Evolutionary conservation across 2,888 invertebrate species (phyloP).

Genomic region (Pseudococcus viburni): DNA sequence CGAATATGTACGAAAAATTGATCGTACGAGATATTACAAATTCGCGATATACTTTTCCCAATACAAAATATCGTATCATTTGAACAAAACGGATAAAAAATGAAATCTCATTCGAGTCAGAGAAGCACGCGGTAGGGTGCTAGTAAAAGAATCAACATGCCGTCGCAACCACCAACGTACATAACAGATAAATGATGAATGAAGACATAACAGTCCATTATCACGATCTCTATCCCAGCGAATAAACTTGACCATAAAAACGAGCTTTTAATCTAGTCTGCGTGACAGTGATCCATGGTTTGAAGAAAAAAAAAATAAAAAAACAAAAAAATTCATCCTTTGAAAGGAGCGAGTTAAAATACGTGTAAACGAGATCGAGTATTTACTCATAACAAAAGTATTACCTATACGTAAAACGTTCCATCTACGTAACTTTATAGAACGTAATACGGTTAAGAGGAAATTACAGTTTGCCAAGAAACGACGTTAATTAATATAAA

Average conservation of each 20-base stretch:
- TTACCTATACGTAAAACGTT: not conserved
- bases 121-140: constrained; percentile 24
- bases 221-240: not conserved
- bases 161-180: not conserved
- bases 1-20: not conserved
- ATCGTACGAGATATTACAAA: not conserved
- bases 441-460: not conserved
- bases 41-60: constrained; percentile 3
- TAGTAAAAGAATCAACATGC: constrained; percentile 35
- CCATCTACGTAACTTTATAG: not conserved
- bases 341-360: no score
- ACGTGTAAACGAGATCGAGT: no score
- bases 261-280: constrained; percentile 27
- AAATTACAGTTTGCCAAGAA: not conserved
- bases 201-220: constrained; percentile 30
- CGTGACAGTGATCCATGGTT: constrained; percentile 34
- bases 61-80: constrained; percentile 3
- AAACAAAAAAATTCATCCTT: not conserved
- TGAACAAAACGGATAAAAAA: constrained; percentile 5
- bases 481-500: not conserved
- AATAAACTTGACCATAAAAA: constrained; percentile 43
- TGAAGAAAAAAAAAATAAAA: not conserved
- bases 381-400: not conserved
- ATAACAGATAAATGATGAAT: constrained; percentile 41
- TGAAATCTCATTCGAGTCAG: constrained; percentile 29